These are phyloP conservation scores for Paradisaea rubra DNA, from an alignment of 2,113 vertebrate genomes.

Conservation along the genomic window DNA sequence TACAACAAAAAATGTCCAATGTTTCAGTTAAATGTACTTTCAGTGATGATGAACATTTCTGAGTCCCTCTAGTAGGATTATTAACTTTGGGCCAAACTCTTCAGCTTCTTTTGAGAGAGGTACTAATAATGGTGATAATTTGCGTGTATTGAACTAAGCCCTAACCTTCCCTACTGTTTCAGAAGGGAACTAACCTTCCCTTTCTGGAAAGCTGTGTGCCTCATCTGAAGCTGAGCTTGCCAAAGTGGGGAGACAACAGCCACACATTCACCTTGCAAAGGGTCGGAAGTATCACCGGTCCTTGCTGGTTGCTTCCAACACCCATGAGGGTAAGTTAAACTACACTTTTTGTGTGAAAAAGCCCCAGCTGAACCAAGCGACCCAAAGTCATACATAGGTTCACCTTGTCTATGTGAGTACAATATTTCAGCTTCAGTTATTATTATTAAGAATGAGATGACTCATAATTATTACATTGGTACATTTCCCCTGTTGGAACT, in stretches of 20 bases:
- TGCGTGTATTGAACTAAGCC: background rate
- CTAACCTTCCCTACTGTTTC: background rate
- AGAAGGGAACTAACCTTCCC: background rate
- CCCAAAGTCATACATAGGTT: background rate
- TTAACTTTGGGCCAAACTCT: background rate
- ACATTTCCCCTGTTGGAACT: background rate
- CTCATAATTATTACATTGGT: background rate
- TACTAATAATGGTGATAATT: background rate
- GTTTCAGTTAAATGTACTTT: background rate
- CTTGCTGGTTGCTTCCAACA: background rate
- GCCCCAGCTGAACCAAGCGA: fast-evolving
- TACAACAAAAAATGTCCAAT: background rate
- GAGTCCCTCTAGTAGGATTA: background rate
- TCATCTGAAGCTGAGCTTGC: background rate
- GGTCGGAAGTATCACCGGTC: background rate
- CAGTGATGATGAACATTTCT: background rate
- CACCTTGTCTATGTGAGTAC: background rate
- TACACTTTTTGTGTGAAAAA: background rate
- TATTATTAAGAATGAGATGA: background rate
- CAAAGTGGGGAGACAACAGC: background rate
- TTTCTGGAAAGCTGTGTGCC: background rate
- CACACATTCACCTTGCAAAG: background rate
- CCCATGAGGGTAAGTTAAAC: background rate
- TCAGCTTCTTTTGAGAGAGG: background rate
- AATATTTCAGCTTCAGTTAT: background rate